Evolutionary conservation across 2,888 invertebrate species (phyloP), one percentile per base, ranked within the genome.

Genomic region (Eremobia ochroleuca): DNA sequence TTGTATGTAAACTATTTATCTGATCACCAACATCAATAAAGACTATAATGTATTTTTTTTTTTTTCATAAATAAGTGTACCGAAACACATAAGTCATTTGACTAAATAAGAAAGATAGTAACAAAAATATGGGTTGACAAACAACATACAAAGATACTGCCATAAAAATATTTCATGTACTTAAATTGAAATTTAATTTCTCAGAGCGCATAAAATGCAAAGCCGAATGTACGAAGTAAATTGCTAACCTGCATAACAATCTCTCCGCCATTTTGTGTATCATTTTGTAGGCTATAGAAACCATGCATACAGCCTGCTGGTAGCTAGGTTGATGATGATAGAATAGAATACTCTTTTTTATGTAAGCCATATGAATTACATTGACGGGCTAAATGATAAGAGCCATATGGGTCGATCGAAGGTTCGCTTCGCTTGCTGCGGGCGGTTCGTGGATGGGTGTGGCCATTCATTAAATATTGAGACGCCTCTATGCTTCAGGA

Each of bases 101-200:
- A 25, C 1, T 18, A 13, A 40, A 34, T 4, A 40, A 34, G 25
- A 18, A 37, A 25, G 3, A 46, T 28, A 28, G 2, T 3, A 28
- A 18, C 6, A 34, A 25, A 34, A 61, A 43, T 40, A 43, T 8
- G 3, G 2, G 8, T 13, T 34, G 3, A 28, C 13, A 18, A 43
- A 46, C 15, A 28, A 13, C 5, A 52, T 31, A 67, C 21, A 71
- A 71, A 71, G 40, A 52, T 28, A 37, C 31, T 13, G n/a, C 15
- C n/a, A 59, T 75, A 68, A 73, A 77, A 78, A 76, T 82, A 79
- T 70, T 65, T 37, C 13, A 64, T 62, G 25, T 21, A n/a, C n/a
- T n/a, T n/a, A 37, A 75, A 79, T 79, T 76, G 68, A 67, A 81
- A 81, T 84, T 75, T 75, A 37, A 73, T 83, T 77, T 73, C 74